Evolutionary conservation across 2,797 vertebrate genomes (phyloP).

Genomic region (Thunnus albacares): DNA sequence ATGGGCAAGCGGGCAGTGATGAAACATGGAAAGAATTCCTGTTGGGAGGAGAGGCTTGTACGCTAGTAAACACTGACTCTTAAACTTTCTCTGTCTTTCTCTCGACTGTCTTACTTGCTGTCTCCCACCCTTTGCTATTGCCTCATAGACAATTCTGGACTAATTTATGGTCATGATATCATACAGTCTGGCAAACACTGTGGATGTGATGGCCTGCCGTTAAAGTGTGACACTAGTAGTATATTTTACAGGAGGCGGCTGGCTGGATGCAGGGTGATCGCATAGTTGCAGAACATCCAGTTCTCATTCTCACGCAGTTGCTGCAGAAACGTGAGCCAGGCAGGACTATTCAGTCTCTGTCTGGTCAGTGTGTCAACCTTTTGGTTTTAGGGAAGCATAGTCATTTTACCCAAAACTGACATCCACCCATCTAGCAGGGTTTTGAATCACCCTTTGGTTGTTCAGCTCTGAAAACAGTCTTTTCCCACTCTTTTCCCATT

Average conservation of each 20-base stretch:
- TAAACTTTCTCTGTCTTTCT: conserved; percentile 58
- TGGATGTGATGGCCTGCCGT: conserved; percentile 57
- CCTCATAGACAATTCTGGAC: conserved; percentile 62
- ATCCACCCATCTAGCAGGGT: not conserved
- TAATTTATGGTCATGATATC: conserved; percentile 79
- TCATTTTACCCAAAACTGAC: not conserved
- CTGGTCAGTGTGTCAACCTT: conserved; percentile 26
- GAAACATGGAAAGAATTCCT: conserved; percentile 86
- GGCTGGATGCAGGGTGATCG: conserved; percentile 57
- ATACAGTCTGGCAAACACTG: conserved; percentile 63
- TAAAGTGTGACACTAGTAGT: conserved; percentile 70
- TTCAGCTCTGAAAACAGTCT: not conserved
- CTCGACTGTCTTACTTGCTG: conserved; percentile 38
- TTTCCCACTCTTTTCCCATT: conserved; percentile 3
- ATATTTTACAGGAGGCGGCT: conserved; percentile 71
- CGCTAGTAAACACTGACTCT: conserved; percentile 79
- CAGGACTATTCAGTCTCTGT: conserved; percentile 17
- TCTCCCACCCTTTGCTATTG: conserved; percentile 60
- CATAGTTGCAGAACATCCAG: conserved; percentile 58
- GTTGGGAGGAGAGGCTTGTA: conserved; percentile 80
- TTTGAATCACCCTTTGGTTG: conserved; percentile 1
- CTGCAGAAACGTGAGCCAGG: conserved; percentile 27
- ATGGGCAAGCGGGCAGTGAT: conserved; percentile 79
- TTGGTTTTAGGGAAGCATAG: conserved; percentile 1
- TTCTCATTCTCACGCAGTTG: conserved; percentile 44